phyloP scores from a whole-genome alignment of 2,797 vertebrate genomes.

The Cephalopachus bancanus region DNA sequence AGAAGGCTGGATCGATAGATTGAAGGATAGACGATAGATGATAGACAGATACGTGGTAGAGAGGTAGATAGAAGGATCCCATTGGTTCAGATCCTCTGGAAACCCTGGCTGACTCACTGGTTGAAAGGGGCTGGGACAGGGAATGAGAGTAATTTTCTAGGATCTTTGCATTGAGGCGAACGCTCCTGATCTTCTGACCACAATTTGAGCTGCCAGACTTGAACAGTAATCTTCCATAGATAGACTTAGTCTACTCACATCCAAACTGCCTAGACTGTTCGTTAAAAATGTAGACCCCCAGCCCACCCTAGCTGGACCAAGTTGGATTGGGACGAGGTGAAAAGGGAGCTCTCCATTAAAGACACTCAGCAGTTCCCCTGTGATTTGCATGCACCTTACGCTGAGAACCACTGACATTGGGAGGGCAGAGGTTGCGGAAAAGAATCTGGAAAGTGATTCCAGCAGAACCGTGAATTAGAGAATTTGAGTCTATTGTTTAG shows the following conservation, averaged over 20 bases:
- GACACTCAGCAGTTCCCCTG: background rate
- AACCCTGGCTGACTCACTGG: background rate
- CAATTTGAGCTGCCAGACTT: background rate
- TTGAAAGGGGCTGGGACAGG: background rate
- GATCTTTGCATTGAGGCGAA: background rate
- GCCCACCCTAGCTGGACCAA: background rate
- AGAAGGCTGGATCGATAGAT: no score
- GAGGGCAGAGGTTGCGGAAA: background rate
- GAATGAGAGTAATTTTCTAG: background rate
- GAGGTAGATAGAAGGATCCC: background rate
- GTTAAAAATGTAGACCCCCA: background rate
- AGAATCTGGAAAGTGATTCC: background rate
- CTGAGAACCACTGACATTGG: background rate
- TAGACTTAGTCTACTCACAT: background rate
- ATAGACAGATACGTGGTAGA: background rate
- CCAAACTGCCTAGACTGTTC: background rate
- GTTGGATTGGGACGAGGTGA: background rate
- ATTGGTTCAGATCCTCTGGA: background rate
- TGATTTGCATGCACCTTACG: background rate
- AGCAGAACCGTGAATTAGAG: background rate
- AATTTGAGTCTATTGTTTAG: background rate
- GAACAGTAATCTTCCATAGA: background rate
- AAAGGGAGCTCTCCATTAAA: background rate
- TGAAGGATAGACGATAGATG: background rate
- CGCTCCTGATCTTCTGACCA: background rate